phyloP scores from a whole-genome alignment of 2,113 vertebrate genomes.

The Platichthys flesus region DNA sequence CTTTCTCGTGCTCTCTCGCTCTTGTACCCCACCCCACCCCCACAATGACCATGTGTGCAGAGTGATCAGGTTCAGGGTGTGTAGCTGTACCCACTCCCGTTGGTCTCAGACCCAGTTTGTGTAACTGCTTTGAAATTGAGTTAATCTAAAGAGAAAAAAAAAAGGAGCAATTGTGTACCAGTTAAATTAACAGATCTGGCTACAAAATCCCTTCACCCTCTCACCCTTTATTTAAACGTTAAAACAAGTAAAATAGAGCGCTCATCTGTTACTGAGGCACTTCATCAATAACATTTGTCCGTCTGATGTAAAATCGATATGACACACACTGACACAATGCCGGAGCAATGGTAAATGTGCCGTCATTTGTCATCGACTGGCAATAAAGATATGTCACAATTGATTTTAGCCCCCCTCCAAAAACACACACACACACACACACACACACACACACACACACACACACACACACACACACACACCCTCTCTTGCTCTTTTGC shows the following conservation, averaged over 20 bases:
- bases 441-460: neutral
- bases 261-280: constrained; percentile 65
- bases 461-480: neutral
- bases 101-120: constrained; percentile 34
- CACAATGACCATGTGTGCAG: constrained; percentile 65
- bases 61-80: constrained; percentile 55
- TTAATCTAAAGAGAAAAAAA: constrained; percentile 8
- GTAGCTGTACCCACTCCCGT: constrained; percentile 40
- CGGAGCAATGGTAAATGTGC: constrained; percentile 68
- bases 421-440: neutral
- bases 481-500: constrained; percentile 33
- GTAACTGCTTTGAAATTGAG: constrained; percentile 31
- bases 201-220: neutral
- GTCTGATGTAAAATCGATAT: constrained; percentile 79
- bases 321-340: constrained; percentile 72
- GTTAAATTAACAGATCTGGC: constrained; percentile 22
- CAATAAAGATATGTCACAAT: constrained; percentile 83
- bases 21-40: neutral
- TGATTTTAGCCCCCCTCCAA: constrained; percentile 63
- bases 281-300: constrained; percentile 78
- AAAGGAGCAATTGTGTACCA: constrained; percentile 18
- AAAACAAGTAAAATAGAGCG: constrained; percentile 67
- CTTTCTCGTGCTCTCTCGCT: constrained; percentile 43
- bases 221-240: constrained; percentile 68
- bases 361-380: constrained; percentile 77